Conservation (phyloP, 2,888 invertebrate species). For the Torymus aiolomorphi region DNA sequence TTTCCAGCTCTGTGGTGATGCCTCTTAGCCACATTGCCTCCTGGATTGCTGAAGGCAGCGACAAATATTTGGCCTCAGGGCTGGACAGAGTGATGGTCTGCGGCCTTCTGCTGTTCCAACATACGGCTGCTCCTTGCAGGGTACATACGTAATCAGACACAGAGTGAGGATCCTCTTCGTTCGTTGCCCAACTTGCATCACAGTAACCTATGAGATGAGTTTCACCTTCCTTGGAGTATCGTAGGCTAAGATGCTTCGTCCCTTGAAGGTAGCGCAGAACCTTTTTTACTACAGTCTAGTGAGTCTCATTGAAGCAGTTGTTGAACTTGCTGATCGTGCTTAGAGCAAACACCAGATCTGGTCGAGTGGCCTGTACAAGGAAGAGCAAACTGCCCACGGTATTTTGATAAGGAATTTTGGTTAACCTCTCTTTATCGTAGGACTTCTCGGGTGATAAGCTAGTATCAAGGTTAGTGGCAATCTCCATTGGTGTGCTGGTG, state of each 20-base stretch:
- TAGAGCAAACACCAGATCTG: too few species aligned
- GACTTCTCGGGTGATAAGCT: neutral
- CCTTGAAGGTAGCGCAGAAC: neutral
- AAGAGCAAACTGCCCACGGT: neutral
- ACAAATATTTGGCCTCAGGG: too few species aligned
- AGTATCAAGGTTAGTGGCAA: neutral
- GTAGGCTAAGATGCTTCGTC: neutral
- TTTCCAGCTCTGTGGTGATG: neutral
- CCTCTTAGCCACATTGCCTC: neutral
- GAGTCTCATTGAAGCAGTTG: neutral
- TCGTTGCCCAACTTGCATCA: slow-evolving; percentile 3
- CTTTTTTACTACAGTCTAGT: neutral
- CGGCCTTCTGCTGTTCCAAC: too few species aligned
- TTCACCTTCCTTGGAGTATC: neutral
- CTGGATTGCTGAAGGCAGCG: neutral
- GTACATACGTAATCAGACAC: neutral
- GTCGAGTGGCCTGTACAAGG: neutral
- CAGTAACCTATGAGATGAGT: neutral
- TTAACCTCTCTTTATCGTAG: neutral
- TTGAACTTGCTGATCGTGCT: too few species aligned
- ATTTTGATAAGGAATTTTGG: neutral
- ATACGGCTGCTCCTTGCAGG: too few species aligned
- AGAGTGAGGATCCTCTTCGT: neutral
- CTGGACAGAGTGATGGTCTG: neutral
- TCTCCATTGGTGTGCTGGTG: neutral